Conservation (phyloP, 2,888 invertebrate genomes). For the Atrina japonica region DNA sequence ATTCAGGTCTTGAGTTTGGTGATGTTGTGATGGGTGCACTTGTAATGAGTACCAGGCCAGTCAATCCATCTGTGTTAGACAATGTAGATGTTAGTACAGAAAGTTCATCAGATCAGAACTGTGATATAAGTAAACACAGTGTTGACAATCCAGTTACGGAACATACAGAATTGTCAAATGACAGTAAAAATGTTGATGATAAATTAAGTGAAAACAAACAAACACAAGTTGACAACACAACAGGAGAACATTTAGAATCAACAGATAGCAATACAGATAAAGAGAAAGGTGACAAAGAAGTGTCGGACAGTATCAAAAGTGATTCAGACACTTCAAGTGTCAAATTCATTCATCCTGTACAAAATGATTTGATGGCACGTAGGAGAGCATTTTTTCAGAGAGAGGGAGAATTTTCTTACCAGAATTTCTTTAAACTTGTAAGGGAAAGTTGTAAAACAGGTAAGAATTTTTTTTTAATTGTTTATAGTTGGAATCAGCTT, state of each 20-base stretch:
- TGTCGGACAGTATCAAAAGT: background rate
- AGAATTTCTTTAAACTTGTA: slow-evolving; percentile 57
- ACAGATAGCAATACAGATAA: too few relatives aligned
- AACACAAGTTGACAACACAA: too few relatives aligned
- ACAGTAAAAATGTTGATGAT: too few relatives aligned
- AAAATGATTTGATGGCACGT: background rate
- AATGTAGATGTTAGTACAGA: too few relatives aligned
- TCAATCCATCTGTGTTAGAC: too few relatives aligned
- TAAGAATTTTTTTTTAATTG: slow-evolving; percentile 13
- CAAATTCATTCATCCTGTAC: background rate
- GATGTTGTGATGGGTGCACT: slow-evolving; percentile 42
- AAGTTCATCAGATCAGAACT: too few relatives aligned
- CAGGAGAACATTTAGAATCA: too few relatives aligned
- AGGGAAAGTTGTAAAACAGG: slow-evolving; percentile 54
- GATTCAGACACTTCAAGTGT: background rate
- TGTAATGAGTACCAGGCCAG: slow-evolving; percentile 4
- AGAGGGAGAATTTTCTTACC: slow-evolving; percentile 41
- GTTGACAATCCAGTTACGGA: too few relatives aligned
- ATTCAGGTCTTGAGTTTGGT: slow-evolving; percentile 47
- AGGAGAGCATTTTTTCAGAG: slow-evolving; percentile 49
- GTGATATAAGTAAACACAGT: slow-evolving; percentile 2
- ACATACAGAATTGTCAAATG: background rate
- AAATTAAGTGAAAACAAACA: too few relatives aligned
- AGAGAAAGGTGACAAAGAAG: background rate
- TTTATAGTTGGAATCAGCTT: too few relatives aligned